phyloP scores from a whole-genome alignment of 2,113 vertebrate genomes.

The Rhombomys opimus region DNA sequence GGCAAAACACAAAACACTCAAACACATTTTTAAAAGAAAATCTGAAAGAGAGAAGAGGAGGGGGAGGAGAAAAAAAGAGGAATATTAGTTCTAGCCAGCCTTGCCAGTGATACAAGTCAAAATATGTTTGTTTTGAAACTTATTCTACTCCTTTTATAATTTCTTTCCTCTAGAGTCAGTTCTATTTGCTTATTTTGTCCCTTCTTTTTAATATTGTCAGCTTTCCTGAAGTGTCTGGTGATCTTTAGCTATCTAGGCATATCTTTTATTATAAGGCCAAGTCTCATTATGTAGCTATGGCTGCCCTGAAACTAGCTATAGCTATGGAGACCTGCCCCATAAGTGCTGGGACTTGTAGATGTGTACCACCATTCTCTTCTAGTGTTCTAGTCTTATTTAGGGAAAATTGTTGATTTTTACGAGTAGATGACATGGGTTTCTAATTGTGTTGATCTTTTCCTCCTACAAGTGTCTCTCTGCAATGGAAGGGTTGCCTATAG shows the following conservation, averaged over 20 bases:
- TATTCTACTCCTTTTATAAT: conserved; percentile 23
- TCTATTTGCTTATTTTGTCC: conserved; percentile 34
- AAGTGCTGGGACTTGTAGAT: background rate
- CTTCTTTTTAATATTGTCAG: conserved; percentile 17
- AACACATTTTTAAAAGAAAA: background rate
- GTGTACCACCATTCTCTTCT: background rate
- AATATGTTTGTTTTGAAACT: conserved; percentile 48
- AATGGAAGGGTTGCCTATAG: conserved; percentile 43
- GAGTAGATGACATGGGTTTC: conserved; percentile 6
- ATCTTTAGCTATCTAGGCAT: background rate
- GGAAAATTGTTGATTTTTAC: conserved; percentile 14
- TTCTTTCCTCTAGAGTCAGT: conserved; percentile 54
- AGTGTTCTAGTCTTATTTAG: background rate
- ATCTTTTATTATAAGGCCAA: background rate
- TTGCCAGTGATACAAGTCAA: conserved; percentile 1
- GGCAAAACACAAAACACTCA: background rate
- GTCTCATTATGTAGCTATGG: background rate
- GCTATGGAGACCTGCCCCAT: background rate
- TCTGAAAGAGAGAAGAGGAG: background rate
- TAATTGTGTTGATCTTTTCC: conserved; percentile 7
- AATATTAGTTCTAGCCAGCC: background rate
- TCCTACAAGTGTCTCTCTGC: background rate
- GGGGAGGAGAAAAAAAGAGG: background rate
- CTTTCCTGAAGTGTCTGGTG: conserved; percentile 26
- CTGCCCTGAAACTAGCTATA: background rate